A percentile compares a stretch with the other conserved stretches of the same genome.
Conservation (phyloP, 2,888 invertebrate genomes). For the Agrotis puta region DNA sequence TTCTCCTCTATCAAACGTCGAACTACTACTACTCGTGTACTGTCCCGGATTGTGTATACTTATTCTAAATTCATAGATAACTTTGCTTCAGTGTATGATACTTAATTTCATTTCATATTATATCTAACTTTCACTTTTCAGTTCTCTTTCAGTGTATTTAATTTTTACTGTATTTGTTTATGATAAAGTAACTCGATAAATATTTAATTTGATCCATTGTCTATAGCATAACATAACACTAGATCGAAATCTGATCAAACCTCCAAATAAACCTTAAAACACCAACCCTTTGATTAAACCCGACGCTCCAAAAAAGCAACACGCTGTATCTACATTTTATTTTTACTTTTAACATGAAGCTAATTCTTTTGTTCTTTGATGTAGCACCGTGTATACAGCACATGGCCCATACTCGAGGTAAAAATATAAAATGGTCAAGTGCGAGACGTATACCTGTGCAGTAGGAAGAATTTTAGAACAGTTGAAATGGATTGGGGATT, state of each 20-base stretch:
- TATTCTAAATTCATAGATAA: too few relatives aligned
- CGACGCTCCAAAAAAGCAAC: slow-evolving; percentile 52
- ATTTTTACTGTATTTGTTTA: too few relatives aligned
- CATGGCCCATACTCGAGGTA: slow-evolving; percentile 81
- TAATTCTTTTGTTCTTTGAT: slow-evolving; percentile 88
- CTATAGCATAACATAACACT: neutral
- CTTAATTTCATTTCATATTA: too few relatives aligned
- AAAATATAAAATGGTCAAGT: slow-evolving; percentile 77
- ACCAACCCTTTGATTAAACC: neutral
- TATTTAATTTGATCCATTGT: too few relatives aligned
- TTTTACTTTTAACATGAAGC: slow-evolving; percentile 83
- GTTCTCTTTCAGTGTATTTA: too few relatives aligned
- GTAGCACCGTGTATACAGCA: slow-evolving; percentile 79
- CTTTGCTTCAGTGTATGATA: too few relatives aligned
- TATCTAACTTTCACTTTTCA: too few relatives aligned
- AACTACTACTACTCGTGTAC: too few relatives aligned
- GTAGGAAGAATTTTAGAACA: neutral
- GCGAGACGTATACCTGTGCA: slow-evolving; percentile 60
- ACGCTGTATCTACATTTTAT: slow-evolving; percentile 79
- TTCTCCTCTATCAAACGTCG: too few relatives aligned
- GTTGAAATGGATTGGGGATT: slow-evolving; percentile 6
- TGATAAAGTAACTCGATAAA: too few relatives aligned
- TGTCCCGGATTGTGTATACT: too few relatives aligned
- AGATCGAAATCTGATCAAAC: neutral
- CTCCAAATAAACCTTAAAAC: neutral